phyloP scores from a whole-genome alignment of 2,113 vertebrate species.

The Diglossa brunneiventris region DNA sequence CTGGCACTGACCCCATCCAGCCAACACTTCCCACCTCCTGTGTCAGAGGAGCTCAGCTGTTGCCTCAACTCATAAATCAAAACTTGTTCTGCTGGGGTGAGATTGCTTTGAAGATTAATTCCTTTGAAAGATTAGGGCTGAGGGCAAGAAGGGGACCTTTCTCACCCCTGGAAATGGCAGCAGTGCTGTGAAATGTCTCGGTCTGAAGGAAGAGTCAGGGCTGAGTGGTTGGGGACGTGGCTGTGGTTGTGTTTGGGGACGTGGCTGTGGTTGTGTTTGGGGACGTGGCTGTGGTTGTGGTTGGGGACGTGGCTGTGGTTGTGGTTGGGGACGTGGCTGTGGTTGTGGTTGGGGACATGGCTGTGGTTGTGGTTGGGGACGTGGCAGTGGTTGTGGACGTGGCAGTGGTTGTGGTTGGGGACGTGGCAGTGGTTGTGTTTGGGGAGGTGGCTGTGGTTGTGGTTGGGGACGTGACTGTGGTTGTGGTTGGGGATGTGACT shows the following conservation, averaged over 20 bases:
- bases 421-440: background rate
- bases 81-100: background rate
- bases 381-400: background rate
- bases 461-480: background rate
- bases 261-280: background rate
- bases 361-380: background rate
- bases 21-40: rapidly evolving
- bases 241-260: background rate
- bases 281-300: background rate
- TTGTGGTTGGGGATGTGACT: background rate
- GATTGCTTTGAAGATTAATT: slow-evolving; percentile 52
- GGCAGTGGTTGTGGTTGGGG: background rate
- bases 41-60: background rate
- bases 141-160: slow-evolving; percentile 24
- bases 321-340: background rate
- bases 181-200: background rate
- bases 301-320: background rate
- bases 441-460: background rate
- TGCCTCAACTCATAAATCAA: background rate
- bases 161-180: slow-evolving; percentile 11
- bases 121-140: slow-evolving; percentile 3
- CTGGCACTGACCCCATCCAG: background rate
- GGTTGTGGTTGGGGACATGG: background rate
- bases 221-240: background rate
- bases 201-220: background rate